Evolutionary conservation across 2,113 vertebrate species (phyloP).

Genomic region (Dermatemys mawii): DNA sequence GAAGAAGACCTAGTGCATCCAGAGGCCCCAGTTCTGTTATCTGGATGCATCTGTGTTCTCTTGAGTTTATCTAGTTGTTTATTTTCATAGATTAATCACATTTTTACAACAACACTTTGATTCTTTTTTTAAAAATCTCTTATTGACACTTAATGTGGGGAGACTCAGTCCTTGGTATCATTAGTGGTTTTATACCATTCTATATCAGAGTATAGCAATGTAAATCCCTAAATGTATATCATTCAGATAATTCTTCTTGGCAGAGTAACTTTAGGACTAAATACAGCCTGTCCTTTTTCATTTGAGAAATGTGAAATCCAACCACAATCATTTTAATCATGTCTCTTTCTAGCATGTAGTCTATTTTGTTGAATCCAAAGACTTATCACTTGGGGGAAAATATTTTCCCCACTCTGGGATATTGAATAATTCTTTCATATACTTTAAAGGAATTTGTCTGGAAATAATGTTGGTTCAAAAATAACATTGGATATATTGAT

Average conservation of each 20-base stretch:
- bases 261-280: not conserved
- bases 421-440: not conserved
- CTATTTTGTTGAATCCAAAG: not conserved
- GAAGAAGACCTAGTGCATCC: not conserved
- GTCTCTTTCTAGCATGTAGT: not conserved
- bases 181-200: not conserved
- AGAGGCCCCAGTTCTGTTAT: not conserved
- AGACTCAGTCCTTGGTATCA: not conserved
- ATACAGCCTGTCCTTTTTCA: not conserved
- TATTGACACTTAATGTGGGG: not conserved
- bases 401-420: not conserved
- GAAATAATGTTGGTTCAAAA: not conserved
- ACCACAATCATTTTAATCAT: not conserved
- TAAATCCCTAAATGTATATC: not conserved
- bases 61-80: not conserved
- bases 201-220: not conserved
- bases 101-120: not conserved
- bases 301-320: not conserved
- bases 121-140: not conserved
- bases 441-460: not conserved
- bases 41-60: not conserved
- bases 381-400: not conserved
- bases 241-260: not conserved
- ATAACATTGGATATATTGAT: not conserved
- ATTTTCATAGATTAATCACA: not conserved